phyloP scores from a whole-genome alignment of 2,888 invertebrate species.

The Sycophila texana region DNA sequence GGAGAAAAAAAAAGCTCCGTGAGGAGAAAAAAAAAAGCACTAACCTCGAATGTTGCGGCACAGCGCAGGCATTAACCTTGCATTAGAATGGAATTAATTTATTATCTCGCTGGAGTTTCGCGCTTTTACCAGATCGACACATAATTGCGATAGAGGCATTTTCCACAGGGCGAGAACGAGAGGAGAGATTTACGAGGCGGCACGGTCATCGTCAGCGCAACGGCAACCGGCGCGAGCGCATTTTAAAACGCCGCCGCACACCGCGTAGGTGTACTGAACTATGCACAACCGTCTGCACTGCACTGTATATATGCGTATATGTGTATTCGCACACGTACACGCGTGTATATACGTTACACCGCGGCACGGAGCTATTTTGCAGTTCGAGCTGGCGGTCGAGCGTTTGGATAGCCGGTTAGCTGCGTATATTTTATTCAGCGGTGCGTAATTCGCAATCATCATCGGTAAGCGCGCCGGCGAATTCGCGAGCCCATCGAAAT shows the following conservation, averaged over 20 bases:
- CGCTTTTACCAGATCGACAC: conserved; percentile 52
- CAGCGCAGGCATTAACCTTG: conserved; percentile 52
- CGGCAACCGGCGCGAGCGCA: conserved; percentile 1
- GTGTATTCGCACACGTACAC: not conserved
- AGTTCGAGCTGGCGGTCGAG: conserved; percentile 1
- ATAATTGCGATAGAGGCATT: conserved; percentile 47
- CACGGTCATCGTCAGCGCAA: not conserved
- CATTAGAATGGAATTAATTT: conserved; percentile 56
- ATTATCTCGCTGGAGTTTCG: conserved; percentile 42
- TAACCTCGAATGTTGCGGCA: conserved; percentile 43
- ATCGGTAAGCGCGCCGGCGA: too few relatives aligned
- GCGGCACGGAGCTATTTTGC: conserved; percentile 3
- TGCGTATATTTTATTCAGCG: conserved; percentile 33
- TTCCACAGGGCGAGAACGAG: not conserved
- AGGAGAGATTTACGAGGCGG: conserved; percentile 44
- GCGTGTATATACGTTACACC: not conserved
- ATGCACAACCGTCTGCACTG: not conserved
- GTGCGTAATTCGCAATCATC: too few relatives aligned
- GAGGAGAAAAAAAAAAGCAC: conserved; percentile 1
- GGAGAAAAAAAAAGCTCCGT: not conserved
- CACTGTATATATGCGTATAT: not conserved
- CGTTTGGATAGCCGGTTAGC: conserved; percentile 19
- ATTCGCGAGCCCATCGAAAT: too few relatives aligned
- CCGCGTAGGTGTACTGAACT: too few relatives aligned
- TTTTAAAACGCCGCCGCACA: not conserved